These are phyloP conservation scores for Brachyhypopomus gauderio DNA, from an alignment of 2,113 vertebrate species.

Conservation along the genomic window DNA sequence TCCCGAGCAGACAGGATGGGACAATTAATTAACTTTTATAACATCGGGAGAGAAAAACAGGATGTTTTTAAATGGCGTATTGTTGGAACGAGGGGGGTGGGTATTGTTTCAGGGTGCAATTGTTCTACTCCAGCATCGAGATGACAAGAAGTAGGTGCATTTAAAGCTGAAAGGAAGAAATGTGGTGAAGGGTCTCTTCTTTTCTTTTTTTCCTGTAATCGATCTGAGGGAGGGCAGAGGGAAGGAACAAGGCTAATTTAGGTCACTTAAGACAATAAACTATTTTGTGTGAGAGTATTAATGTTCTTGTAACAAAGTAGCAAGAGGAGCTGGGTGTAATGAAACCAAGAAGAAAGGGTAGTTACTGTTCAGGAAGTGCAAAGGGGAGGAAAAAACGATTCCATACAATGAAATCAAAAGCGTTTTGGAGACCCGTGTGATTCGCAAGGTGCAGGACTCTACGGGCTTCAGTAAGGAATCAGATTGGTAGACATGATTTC, in stretches of 20 bases:
- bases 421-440: not conserved
- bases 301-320: conserved; percentile 10
- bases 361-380: not conserved
- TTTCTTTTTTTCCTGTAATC: conserved; percentile 40
- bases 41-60: conserved; percentile 57
- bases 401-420: not conserved
- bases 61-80: conserved; percentile 58
- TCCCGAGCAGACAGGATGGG: conserved; percentile 54
- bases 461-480: not conserved
- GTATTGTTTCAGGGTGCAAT: conserved; percentile 56
- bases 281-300: conserved; percentile 29
- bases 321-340: not conserved
- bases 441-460: not conserved
- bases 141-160: conserved; percentile 52
- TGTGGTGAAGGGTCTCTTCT: conserved; percentile 9
- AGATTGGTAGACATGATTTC: not conserved
- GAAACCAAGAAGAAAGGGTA: not conserved
- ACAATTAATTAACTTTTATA: conserved; percentile 61
- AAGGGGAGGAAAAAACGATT: not conserved
- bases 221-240: conserved; percentile 40
- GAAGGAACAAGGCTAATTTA: conserved; percentile 43
- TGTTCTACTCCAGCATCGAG: conserved; percentile 45
- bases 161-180: conserved; percentile 33
- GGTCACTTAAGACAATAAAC: conserved; percentile 38
- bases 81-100: conserved; percentile 40